Conservation (phyloP, 2,113 vertebrate genomes). For the Perca flavescens region DNA sequence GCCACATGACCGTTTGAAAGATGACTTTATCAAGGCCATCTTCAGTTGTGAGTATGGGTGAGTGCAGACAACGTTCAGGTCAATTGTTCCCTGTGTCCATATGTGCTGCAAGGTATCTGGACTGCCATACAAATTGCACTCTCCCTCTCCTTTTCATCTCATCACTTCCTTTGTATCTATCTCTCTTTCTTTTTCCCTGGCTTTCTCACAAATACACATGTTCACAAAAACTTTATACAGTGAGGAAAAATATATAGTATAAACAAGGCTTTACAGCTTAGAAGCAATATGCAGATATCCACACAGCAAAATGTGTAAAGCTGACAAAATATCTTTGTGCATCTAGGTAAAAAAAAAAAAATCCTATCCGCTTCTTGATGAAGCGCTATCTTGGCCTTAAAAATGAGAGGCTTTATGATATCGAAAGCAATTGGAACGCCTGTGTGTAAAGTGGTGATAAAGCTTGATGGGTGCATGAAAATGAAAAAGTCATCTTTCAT, state of each 20-base stretch:
- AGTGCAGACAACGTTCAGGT: slow-evolving; percentile 68
- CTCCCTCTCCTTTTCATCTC: slow-evolving; percentile 24
- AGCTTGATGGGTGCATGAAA: slow-evolving; percentile 27
- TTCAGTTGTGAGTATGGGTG: slow-evolving; percentile 76
- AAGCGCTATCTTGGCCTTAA: background rate
- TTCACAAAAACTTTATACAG: background rate
- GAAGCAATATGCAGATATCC: slow-evolving; percentile 7
- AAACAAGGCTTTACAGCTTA: background rate
- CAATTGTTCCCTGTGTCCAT: slow-evolving; percentile 71
- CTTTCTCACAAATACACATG: slow-evolving; percentile 18
- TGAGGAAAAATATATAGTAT: background rate
- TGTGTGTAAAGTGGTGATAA: slow-evolving; percentile 43
- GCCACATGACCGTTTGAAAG: slow-evolving; percentile 67
- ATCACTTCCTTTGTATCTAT: background rate
- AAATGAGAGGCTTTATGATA: slow-evolving; percentile 8
- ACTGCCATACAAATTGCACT: slow-evolving; percentile 60
- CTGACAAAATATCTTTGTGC: slow-evolving; percentile 1
- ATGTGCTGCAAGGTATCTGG: slow-evolving; percentile 61
- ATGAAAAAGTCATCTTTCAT: slow-evolving; percentile 17
- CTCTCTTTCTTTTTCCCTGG: background rate
- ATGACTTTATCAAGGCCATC: slow-evolving; percentile 83
- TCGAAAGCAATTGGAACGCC: slow-evolving; percentile 7
- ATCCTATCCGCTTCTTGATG: background rate
- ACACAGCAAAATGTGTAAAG: slow-evolving; percentile 20
- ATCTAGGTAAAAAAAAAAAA: background rate